Base-by-base conservation (phyloP, 2,113 vertebrate species). In the Camelus dromedarius region DNA sequence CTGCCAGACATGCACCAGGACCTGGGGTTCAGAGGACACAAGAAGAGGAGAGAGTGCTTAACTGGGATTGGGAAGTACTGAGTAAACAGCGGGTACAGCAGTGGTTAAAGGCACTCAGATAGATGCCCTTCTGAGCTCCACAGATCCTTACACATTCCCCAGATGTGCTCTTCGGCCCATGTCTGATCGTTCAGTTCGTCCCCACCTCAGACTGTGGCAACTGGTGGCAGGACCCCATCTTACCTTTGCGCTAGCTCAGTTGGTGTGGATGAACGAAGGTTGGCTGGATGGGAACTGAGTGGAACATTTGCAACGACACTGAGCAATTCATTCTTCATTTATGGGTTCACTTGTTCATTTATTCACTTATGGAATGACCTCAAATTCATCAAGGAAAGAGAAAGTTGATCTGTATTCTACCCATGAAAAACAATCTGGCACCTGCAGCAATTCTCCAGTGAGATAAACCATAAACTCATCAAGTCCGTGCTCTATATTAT, bases 321-420 rank as follows among this genome's bases (percentile, higher is more conserved):
- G 76, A 91, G 60, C 54, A 91, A 72, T 69, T 64, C 58, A 66
- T 2, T 88, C 89, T 60, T 94, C 70, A 50, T 30, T 86, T 89
- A 86, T 62, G 84, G n/a, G n/a, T 67, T 73, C n/a, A 75, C 28
- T 66, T 3, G 7, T 28, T 83, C 12, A 62, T 56, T 56, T 73
- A 69, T 75, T 75, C 48, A 42, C 42, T 75, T 70, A 64, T 12
- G 18, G 46, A 82, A 60, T 54, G 69, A 72, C 46, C 54, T 83
- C 87, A 77, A 52, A 82, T 38, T 81, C 42, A 67, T 54, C 6
- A 64, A 95, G n/a, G 64, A 80, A 76, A 80, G 18, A 95, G 19
- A 56, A 66, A 67, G 20, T 7, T 58, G 62, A 46, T 50, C 58
- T 89, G 18, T 50, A 46, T 50, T 72, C 66, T 50, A 64, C 24